Evolutionary conservation across 2,113 vertebrate genomes (phyloP).

Genomic region (Ochotona curzoniae): DNA sequence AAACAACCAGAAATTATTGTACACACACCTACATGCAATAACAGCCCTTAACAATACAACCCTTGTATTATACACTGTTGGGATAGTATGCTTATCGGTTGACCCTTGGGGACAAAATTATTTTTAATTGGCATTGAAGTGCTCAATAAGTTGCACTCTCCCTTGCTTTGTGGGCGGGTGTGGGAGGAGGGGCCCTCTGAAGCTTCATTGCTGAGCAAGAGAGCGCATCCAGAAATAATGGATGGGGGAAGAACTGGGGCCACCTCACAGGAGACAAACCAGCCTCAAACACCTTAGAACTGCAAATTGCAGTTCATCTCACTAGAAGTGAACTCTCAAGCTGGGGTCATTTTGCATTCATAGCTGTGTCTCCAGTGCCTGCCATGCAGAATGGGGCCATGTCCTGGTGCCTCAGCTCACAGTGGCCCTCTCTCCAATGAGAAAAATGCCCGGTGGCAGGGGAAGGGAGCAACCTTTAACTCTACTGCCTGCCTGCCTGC

Average conservation of each 20-base stretch:
- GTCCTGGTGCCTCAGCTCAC: not conserved
- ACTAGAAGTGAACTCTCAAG: not conserved
- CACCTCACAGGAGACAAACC: not conserved
- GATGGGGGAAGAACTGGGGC: rapidly evolving
- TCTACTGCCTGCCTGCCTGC: no score
- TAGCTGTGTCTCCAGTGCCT: not conserved
- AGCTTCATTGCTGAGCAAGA: not conserved
- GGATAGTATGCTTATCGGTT: conserved; percentile 12
- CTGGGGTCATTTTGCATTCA: not conserved
- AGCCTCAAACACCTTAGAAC: not conserved
- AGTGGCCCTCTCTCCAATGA: no score
- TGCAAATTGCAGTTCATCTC: not conserved
- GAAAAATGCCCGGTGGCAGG: not conserved
- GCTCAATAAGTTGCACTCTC: not conserved
- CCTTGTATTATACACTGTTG: not conserved
- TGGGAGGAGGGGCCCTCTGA: not conserved
- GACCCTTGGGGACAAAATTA: not conserved
- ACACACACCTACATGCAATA: not conserved
- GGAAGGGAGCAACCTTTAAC: not conserved
- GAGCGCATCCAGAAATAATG: not conserved
- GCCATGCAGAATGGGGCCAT: not conserved
- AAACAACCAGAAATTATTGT: not conserved
- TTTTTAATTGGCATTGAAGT: not conserved
- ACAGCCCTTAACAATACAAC: not conserved
- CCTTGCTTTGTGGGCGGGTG: not conserved